Evolutionary conservation across 1,140 invertebrate genomes (phyloP), one percentile per base, ranked within the genome.

Genomic region (Elysia chlorotica): DNA sequence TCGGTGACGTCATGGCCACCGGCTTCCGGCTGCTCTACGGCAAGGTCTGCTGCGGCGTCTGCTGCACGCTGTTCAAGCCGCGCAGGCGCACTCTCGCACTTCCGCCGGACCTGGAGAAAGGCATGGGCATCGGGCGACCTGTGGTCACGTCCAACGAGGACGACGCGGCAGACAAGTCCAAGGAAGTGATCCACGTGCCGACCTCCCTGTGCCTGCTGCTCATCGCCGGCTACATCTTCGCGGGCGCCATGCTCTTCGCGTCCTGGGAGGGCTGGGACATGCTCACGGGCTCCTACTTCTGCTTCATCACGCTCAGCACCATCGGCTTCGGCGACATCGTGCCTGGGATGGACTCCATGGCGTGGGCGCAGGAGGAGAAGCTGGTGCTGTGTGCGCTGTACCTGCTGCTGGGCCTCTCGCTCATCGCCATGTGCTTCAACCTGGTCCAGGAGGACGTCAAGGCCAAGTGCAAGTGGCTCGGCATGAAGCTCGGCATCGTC

Each of bases 351-450:
- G 78, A 81, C 38, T 71, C 79, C 35, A 71, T 82, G 10, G 76
- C 80, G 4, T 86, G 86, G 85, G 75, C 79, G n/a, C 73, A 78
- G 10, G 79, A 85, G 53, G 82, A 83, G 53, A 87, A 87, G 68
- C 74, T 86, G 19, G 82, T 86, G 23, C 74, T 85, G 1, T 86
- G 85, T 72, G 82, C 85, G 0, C 61, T 87, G 33, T 88, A 88
- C 72, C 79, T 88, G 25, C 93, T 99, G 89, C 91, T 98, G 66
- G 97, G 98, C 30, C 97, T 99, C 92, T 96, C 97, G 0, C 88
- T 99, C 0, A 95, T 99, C 61, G 97, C 97, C 77, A 99, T 99
- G 97, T 99, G 96, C 88, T 99, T 99, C 89, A 98, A 99, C 90
- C 90, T 99, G 35, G 97, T 97, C 93, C 96, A 96, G 90, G 94